Evolutionary conservation across 2,888 invertebrate genomes (phyloP).

Genomic region (Ichneumoninae sp.): DNA sequence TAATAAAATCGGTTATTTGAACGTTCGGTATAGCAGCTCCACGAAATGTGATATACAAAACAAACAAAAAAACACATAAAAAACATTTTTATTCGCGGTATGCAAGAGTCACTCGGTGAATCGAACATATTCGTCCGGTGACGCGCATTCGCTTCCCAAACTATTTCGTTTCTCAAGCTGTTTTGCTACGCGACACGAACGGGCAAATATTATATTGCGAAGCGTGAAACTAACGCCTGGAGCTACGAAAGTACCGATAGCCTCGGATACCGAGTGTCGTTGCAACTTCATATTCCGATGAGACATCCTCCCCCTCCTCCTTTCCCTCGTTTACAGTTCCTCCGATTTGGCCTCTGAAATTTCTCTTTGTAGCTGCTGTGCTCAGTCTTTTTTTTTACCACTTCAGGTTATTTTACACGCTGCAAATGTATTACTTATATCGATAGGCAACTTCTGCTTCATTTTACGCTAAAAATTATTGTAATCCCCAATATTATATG

Average conservation of each 20-base stretch:
- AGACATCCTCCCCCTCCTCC: conserved; percentile 32
- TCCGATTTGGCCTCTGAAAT: background rate
- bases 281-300: conserved; percentile 30
- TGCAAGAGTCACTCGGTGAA: background rate
- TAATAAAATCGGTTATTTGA: conserved; percentile 65
- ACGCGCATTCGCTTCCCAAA: conserved; percentile 22
- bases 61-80: background rate
- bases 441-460: conserved; percentile 75
- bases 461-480: conserved; percentile 78
- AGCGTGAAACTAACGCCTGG: conserved; percentile 10
- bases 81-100: conserved; percentile 19
- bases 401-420: conserved; percentile 74
- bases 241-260: conserved; percentile 21
- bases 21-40: conserved; percentile 74
- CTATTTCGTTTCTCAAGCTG: conserved; percentile 30
- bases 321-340: conserved; percentile 10
- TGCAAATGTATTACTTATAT: conserved; percentile 77
- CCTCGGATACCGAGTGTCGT: conserved; percentile 30
- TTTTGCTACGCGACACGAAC: background rate
- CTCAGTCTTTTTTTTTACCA: conserved; percentile 69
- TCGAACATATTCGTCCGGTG: conserved; percentile 12
- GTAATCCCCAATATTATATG: conserved; percentile 75
- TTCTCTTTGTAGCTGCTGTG: conserved; percentile 73
- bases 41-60: conserved; percentile 57
- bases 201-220: conserved; percentile 23